Conservation (phyloP, 2,113 vertebrate species). For the Bungarus multicinctus region DNA sequence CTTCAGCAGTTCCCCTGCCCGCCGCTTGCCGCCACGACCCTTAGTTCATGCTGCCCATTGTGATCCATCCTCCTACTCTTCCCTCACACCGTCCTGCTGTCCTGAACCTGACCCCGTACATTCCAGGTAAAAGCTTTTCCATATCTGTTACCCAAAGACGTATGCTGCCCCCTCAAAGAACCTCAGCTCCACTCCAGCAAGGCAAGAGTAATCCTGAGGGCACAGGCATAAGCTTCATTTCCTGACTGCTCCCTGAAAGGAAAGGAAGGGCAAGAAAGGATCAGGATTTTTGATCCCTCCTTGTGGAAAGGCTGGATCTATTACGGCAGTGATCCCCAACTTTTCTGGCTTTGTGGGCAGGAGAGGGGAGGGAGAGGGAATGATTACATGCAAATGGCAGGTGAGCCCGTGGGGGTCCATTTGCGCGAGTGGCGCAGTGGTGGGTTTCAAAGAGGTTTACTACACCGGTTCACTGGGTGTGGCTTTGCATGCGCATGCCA, state of each 20-base stretch:
- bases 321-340: background rate
- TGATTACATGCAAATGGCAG: background rate
- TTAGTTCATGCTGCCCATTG: constrained; percentile 28
- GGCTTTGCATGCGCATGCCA: too few species aligned
- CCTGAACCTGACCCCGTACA: background rate
- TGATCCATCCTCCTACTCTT: constrained; percentile 43
- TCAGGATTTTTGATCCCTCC: background rate
- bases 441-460: too few species aligned
- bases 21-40: constrained; percentile 49
- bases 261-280: background rate
- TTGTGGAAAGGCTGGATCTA: background rate
- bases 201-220: background rate
- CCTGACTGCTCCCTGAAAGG: background rate
- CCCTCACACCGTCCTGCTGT: constrained; percentile 53
- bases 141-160: background rate
- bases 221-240: background rate
- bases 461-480: too few species aligned
- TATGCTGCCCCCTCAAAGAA: background rate
- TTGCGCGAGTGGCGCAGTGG: background rate
- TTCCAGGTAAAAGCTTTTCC: background rate
- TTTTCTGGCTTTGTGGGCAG: background rate
- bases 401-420: background rate
- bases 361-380: background rate
- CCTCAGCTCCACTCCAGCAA: background rate
- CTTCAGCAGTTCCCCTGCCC: constrained; percentile 59